Conservation (phyloP, 35 echinoderm and acorn worm species). For the Apostichopus parvimensis region DNA sequence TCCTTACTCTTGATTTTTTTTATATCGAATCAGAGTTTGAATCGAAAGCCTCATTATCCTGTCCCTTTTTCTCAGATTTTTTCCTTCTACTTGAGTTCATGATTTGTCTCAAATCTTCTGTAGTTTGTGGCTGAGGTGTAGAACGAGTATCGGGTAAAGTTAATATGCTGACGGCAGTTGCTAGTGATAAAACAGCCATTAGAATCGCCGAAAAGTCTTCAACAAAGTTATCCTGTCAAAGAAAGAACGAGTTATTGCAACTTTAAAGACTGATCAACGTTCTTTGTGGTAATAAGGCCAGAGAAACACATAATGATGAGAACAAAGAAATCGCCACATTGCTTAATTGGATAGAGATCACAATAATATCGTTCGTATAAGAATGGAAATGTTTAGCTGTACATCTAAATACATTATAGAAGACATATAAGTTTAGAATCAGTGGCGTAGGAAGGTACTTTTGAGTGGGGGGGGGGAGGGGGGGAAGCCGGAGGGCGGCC, state of each 20-base stretch:
- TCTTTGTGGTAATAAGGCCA: background rate
- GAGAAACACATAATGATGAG: too few relatives aligned
- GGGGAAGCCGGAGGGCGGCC: too few relatives aligned
- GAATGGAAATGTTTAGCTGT: background rate
- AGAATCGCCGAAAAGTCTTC: background rate
- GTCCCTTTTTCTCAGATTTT: background rate
- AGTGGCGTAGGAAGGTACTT: too few relatives aligned
- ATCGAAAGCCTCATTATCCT: background rate
- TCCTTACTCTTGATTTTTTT: too few relatives aligned
- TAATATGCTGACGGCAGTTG: background rate
- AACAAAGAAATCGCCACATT: background rate
- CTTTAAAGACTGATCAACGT: background rate
- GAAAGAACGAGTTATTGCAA: background rate
- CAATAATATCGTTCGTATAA: background rate
- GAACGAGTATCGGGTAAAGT: conserved; percentile 20
- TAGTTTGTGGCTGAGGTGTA: conserved; percentile 5
- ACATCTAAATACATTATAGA: background rate
- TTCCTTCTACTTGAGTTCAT: background rate
- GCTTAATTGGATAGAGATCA: background rate
- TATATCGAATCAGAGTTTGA: background rate
- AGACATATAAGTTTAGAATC: background rate
- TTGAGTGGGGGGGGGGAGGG: too few relatives aligned
- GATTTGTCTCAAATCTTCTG: background rate
- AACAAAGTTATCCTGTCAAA: background rate
- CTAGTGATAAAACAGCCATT: conserved; percentile 3